Evolutionary conservation across 2,888 invertebrate species (phyloP), one percentile per base, ranked within the genome.

Genomic region (Ariolimax columbianus): DNA sequence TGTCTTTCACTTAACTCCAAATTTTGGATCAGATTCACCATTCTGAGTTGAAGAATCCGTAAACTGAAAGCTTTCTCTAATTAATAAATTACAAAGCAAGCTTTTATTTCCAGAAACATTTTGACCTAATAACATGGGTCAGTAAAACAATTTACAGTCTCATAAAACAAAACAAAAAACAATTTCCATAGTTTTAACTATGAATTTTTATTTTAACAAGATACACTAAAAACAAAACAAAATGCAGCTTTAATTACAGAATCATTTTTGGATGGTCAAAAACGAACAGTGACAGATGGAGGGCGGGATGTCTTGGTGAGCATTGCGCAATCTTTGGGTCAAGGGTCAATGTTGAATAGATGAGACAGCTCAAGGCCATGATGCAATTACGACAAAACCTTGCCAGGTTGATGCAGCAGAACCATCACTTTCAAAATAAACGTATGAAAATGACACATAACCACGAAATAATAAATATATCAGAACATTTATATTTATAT

Each of bases 121-220:
- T n/a, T n/a, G n/a, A n/a, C n/a, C n/a, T n/a, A n/a, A n/a, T n/a
- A n/a, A n/a, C n/a, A n/a, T n/a, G n/a, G n/a, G n/a, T n/a, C n/a
- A n/a, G n/a, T n/a, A n/a, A n/a, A n/a, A n/a, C n/a, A n/a, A n/a
- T n/a, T n/a, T n/a, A n/a, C n/a, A n/a, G n/a, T 47, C 47, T 47
- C 6, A 9, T 14, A 47, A 6, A 6, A 47, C 47, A 6, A 47
- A 6, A 47, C 14, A 47, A 47, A 47, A 38, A 3, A 30, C 4
- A 66, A 30, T 30, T 33, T 1, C 30, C 6, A 33, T 66, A 7
- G 4, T 43, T 17, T 40, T 30, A n/a, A 51, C 19, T 43, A 51
- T 77, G 30, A 30, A 77, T 30, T n/a, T 77, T 33, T 77, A 77
- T 36, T 55, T 75, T 51, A 55, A 66, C 66, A 66, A 66, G 66